Evolutionary conservation across 2,797 vertebrate species (phyloP), one percentile per base, ranked within the genome.

Genomic region (Rhinichthys osculus): DNA sequence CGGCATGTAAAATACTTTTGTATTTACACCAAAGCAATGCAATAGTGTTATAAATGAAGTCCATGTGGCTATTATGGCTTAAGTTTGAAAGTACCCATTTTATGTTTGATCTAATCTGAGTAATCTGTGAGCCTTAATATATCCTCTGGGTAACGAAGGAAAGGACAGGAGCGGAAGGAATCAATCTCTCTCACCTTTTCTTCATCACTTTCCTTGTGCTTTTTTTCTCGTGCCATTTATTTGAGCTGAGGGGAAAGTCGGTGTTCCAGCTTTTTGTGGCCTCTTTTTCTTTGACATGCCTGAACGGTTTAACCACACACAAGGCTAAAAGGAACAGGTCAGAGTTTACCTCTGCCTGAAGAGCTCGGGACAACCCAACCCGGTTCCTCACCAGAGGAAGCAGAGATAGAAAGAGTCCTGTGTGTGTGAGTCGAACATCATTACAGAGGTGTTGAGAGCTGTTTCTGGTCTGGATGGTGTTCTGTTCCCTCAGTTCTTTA

Each of bases 391-490:
- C 13, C 35, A 57, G n/a, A 72, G 67, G 35, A 72, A 82, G 30
- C 67, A 1, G 23, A 47, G 54, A 73, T 44, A 82, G 70, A 82
- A 54, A 59, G 81, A 73, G 70, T 83, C 81, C 42, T 72, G 50
- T 82, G 52, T 82, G 69, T 27, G 66, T 10, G 33, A 70, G 79
- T 81, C 3, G 47, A 89, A 82, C 89, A 88, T 92, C 90, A 87
- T 92, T 40, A 87, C 59, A 21, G 92, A 91, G 86, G 89, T 83
- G 88, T 87, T 81, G 87, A 91, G 91, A 92, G 92, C 88, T 90
- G 93, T 94, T 93, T 93, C 90, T 88, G 86, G 84, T 90, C 86
- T 88, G 86, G 86, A 57, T 38, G 83, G 74, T 57, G 88, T 84
- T 89, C 89, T 89, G 8, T 78, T 84, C 74, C 73, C 72, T 73